These are phyloP conservation scores for Podabrus alpinus DNA, from an alignment of 2,888 invertebrate genomes.

Conservation along the genomic window DNA sequence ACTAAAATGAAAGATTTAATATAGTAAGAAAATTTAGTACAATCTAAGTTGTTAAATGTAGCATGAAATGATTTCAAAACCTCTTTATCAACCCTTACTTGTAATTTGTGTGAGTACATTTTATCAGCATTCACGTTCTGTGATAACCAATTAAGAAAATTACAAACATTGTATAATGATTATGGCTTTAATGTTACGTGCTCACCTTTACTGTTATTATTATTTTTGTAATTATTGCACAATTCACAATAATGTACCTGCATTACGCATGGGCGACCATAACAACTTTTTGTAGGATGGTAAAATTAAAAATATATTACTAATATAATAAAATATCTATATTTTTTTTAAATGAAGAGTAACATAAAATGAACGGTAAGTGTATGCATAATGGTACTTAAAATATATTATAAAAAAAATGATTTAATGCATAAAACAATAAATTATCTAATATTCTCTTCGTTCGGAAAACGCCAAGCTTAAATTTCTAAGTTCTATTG, in stretches of 20 bases:
- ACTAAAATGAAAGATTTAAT: background rate
- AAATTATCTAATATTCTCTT: too few species aligned
- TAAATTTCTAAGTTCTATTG: too few species aligned
- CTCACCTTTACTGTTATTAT: background rate
- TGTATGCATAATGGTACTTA: too few species aligned
- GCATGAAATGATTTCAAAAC: conserved; percentile 3
- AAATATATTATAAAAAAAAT: too few species aligned
- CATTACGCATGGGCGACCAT: background rate
- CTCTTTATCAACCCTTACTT: background rate
- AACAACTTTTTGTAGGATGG: background rate
- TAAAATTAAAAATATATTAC: too few species aligned
- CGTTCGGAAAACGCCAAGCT: too few species aligned
- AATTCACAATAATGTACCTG: background rate
- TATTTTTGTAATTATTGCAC: background rate
- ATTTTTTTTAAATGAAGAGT: too few species aligned
- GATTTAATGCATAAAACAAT: too few species aligned
- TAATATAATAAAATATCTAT: too few species aligned
- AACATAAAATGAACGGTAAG: too few species aligned
- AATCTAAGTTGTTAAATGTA: conserved; percentile 3
- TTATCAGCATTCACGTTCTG: background rate
- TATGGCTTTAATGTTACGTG: background rate
- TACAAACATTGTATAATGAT: background rate
- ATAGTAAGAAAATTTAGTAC: background rate
- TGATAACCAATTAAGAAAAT: background rate
- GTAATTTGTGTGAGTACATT: background rate